phyloP scores from a whole-genome alignment of 2,888 invertebrate species.

The Argynnis bischoffii region DNA sequence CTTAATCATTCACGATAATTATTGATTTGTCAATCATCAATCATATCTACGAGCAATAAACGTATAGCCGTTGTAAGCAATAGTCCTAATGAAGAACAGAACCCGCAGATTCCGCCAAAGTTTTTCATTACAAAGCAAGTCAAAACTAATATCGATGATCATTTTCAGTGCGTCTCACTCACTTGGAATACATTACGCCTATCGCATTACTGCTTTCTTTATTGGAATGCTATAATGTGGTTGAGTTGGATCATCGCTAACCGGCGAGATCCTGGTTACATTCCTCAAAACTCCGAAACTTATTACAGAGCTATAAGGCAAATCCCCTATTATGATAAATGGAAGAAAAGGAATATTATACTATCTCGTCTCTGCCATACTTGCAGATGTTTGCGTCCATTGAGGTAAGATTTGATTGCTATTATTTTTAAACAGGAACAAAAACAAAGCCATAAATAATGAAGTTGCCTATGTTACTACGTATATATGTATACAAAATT shows the following conservation, averaged over 20 bases:
- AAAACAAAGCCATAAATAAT: background rate
- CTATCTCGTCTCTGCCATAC: slow-evolving; percentile 94
- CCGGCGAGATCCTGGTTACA: slow-evolving; percentile 93
- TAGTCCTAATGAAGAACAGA: too few species aligned
- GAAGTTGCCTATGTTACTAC: too few species aligned
- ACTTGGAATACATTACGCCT: slow-evolving; percentile 94
- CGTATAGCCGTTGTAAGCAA: too few species aligned
- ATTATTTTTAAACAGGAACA: slow-evolving; percentile 18
- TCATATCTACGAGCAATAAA: too few species aligned
- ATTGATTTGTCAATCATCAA: too few species aligned
- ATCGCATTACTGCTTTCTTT: slow-evolving; percentile 94
- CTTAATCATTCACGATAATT: too few species aligned
- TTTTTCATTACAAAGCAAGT: too few species aligned
- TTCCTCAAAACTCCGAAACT: slow-evolving; percentile 93
- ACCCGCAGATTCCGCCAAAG: too few species aligned
- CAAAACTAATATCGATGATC: background rate
- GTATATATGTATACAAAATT: too few species aligned
- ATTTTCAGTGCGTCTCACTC: slow-evolving; percentile 89
- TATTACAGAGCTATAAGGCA: slow-evolving; percentile 95
- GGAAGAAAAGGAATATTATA: slow-evolving; percentile 92
- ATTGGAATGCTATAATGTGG: slow-evolving; percentile 97
- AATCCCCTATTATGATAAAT: slow-evolving; percentile 95
- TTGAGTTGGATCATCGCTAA: slow-evolving; percentile 95
- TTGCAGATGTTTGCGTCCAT: slow-evolving; percentile 92
- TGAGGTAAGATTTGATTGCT: slow-evolving; percentile 73